Evolutionary conservation across 2,797 vertebrate species (phyloP), one percentile per base, ranked within the genome.

Genomic region (Amblyopsis hoosieri): DNA sequence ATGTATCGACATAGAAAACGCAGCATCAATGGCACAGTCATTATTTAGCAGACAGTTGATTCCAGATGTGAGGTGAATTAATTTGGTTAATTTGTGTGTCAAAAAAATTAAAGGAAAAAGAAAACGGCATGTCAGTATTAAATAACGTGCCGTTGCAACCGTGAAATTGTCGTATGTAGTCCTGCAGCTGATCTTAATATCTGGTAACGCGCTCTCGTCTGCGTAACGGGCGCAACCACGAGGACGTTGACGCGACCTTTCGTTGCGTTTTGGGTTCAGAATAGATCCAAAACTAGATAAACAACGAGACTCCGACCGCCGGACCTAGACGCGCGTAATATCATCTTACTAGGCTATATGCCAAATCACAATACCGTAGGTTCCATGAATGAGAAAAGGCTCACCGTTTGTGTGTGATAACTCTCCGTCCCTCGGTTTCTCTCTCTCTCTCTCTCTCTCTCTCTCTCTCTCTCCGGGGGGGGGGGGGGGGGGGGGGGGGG

Each of bases 1-100:
- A 54, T 46, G 56, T 37, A n/a, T 50, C 57, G 54, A 53, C 57
- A 3, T 11, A 11, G n/a, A 33, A 54, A 59, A 51, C 15, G 54
- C 17, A 37, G 1, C 42, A 56, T 19, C 29, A 45, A 15, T 14
- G 15, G 11, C 37, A 4, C 33, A 2, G 58, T 19, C 60, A 12
- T 52, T 49, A 45, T 14, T 4, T 48, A 8, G 45, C 14, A 56
- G 57, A 62, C 53, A 60, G 50, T 19, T 61, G 57, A 67, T 75
- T 85, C 83, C 85, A 71, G 56, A 58, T 57, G 55, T 37, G 42
- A n/a, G 49, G 23, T 69, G 53, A 13, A 61, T 72, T 12, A 45
- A 66, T 80, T 71, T 71, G 58, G 57, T 45, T 42, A 63, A 23
- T 23, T 23, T 23, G 23, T 23, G 23, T 23, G 3, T 23, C 51